Percentiles rank a stretch among this genome's conserved stretches.
phyloP scores from a whole-genome alignment of 1,140 invertebrate genomes.

The Ips nitidus region DNA sequence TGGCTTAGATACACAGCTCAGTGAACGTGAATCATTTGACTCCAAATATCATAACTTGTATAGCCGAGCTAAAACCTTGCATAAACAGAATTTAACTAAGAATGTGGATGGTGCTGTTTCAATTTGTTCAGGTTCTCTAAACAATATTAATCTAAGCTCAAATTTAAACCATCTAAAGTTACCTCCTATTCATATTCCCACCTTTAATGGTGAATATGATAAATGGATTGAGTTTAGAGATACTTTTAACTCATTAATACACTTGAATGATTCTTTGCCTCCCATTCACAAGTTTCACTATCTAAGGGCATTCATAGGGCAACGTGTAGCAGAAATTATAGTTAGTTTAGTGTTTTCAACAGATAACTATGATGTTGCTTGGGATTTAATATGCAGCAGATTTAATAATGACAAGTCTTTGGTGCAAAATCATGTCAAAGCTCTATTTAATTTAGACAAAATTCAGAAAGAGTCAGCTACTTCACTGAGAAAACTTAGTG shows the following conservation, averaged over 20 bases:
- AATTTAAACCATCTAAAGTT: slow-evolving; percentile 12
- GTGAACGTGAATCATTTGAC: no score
- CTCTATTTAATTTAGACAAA: slow-evolving; percentile 45
- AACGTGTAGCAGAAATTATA: slow-evolving; percentile 37
- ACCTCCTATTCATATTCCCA: slow-evolving; percentile 25
- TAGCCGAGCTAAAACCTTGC: no score
- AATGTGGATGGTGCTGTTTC: no score
- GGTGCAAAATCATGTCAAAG: slow-evolving; percentile 41
- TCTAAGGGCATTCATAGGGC: slow-evolving; percentile 34
- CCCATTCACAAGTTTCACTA: slow-evolving; percentile 47
- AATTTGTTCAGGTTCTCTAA: no score
- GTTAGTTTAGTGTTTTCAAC: slow-evolving; percentile 39
- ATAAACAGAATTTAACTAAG: no score
- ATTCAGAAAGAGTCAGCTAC: slow-evolving; percentile 31
- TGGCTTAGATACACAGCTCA: not conserved
- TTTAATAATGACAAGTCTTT: slow-evolving; percentile 41
- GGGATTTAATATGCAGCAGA: slow-evolving; percentile 34
- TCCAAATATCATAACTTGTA: no score
- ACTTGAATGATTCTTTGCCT: slow-evolving; percentile 41
- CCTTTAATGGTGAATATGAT: slow-evolving; percentile 35
- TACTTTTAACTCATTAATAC: slow-evolving; percentile 45
- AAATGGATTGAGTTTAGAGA: slow-evolving; percentile 49
- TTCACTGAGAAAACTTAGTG: slow-evolving; percentile 9
- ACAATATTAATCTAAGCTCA: not conserved
- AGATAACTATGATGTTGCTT: slow-evolving; percentile 42